phyloP scores from a whole-genome alignment of 2,888 invertebrate species.

The Melinaea menophilus region DNA sequence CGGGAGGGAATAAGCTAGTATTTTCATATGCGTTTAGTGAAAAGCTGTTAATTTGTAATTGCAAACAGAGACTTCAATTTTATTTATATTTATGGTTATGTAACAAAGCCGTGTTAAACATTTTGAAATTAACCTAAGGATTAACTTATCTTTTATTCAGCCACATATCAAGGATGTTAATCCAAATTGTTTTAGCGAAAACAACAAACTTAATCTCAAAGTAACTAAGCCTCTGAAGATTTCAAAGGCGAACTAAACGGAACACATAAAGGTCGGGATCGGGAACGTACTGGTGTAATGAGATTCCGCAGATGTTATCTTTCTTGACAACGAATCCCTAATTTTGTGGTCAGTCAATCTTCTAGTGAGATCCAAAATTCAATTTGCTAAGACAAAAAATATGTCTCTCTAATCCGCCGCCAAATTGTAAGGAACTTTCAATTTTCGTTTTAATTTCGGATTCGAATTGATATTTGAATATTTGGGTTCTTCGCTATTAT shows the following conservation, averaged over 20 bases:
- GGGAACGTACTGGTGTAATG: slow-evolving; percentile 66
- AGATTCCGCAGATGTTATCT: slow-evolving; percentile 74
- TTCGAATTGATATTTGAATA: slow-evolving; percentile 20
- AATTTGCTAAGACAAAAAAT: slow-evolving; percentile 72
- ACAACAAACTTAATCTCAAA: slow-evolving; percentile 29
- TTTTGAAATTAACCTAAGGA: not conserved
- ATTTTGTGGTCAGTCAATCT: slow-evolving; percentile 77
- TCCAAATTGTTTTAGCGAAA: slow-evolving; percentile 25
- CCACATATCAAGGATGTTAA: slow-evolving; percentile 8
- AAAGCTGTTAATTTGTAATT: too few species aligned
- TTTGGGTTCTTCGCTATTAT: slow-evolving; percentile 24
- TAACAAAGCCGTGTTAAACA: not conserved
- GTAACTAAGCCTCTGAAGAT: slow-evolving; percentile 55
- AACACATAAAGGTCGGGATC: slow-evolving; percentile 52
- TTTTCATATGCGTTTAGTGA: too few species aligned
- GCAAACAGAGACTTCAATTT: too few species aligned
- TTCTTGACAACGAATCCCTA: slow-evolving; percentile 72
- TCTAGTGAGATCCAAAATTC: slow-evolving; percentile 49
- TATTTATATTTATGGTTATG: too few species aligned
- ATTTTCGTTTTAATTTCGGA: slow-evolving; percentile 23
- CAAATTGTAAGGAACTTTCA: slow-evolving; percentile 40
- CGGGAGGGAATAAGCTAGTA: too few species aligned
- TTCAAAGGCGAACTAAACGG: slow-evolving; percentile 50
- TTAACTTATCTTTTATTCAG: slow-evolving; percentile 13
- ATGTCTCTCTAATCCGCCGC: slow-evolving; percentile 50